Percentiles rank a stretch among this genome's conserved stretches.
Conservation (phyloP, 2,113 vertebrate species). For the Pseudorasbora parva region DNA sequence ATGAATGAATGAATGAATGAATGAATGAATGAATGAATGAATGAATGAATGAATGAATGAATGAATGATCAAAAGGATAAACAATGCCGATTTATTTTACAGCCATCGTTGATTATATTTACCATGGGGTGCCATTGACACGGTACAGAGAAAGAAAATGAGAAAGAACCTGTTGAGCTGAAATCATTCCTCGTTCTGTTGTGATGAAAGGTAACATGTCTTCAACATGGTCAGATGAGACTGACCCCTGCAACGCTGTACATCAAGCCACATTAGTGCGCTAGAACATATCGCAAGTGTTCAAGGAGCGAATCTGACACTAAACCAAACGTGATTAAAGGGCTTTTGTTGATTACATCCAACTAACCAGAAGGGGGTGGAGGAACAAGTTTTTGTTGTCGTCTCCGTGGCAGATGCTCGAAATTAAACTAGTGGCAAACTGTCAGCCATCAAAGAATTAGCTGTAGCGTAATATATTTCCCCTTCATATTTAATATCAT, state of each 20-base stretch:
- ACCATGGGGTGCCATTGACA: too few species aligned
- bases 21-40: too few species aligned
- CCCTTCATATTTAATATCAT: slow-evolving; percentile 66
- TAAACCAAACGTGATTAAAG: slow-evolving; percentile 11
- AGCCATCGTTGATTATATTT: too few species aligned
- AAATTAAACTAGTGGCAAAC: slow-evolving; percentile 54
- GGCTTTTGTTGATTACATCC: neutral
- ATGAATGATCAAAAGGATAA: too few species aligned
- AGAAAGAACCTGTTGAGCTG: neutral
- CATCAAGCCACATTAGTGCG: neutral
- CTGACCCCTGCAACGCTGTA: neutral
- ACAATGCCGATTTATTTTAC: too few species aligned
- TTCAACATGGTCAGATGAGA: slow-evolving; percentile 1
- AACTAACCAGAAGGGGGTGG: neutral
- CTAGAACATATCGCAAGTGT: neutral
- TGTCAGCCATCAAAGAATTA: slow-evolving; percentile 57
- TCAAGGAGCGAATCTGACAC: slow-evolving; percentile 11
- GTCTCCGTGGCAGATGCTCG: slow-evolving; percentile 28
- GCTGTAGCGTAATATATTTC: slow-evolving; percentile 60
- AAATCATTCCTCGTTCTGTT: neutral
- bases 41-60: too few species aligned
- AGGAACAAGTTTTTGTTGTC: neutral
- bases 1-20: too few species aligned
- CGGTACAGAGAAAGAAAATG: too few species aligned
- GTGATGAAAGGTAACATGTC: neutral